Percentiles rank a stretch among this genome's conserved stretches.
Conservation (phyloP, 2,113 vertebrate species). For the Oxyruncus cristatus region DNA sequence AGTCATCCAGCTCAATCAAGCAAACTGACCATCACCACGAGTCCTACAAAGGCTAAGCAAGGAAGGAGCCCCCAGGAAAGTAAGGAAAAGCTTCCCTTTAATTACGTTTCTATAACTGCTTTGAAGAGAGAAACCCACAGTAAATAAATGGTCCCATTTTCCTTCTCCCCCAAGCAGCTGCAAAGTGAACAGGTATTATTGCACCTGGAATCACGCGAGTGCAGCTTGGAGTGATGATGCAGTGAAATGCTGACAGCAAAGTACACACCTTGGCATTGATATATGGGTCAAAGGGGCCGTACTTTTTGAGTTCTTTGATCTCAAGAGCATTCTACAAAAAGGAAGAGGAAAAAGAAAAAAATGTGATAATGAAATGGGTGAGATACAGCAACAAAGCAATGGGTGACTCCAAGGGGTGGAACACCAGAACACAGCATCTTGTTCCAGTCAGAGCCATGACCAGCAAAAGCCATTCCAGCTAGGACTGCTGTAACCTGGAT, state of each 20-base stretch:
- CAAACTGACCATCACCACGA: constrained; percentile 52
- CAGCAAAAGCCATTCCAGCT: constrained; percentile 44
- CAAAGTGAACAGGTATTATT: constrained; percentile 34
- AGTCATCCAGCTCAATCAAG: constrained; percentile 50
- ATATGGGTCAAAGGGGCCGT: constrained; percentile 99
- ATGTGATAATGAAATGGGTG: constrained; percentile 81
- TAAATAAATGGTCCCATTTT: constrained; percentile 34
- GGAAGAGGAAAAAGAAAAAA: constrained; percentile 80
- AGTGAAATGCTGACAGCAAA: constrained; percentile 72
- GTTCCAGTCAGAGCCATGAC: constrained; percentile 50
- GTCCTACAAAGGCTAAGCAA: constrained; percentile 60
- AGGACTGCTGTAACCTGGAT: neutral
- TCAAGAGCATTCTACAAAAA: constrained; percentile 98
- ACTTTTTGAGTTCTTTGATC: constrained; percentile 99
- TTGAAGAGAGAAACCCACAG: constrained; percentile 51
- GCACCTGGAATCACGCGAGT: constrained; percentile 51
- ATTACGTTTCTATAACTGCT: constrained; percentile 44
- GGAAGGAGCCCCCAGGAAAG: constrained; percentile 50
- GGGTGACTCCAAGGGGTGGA: constrained; percentile 59
- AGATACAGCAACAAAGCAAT: constrained; percentile 76
- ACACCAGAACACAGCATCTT: constrained; percentile 5
- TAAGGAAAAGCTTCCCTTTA: constrained; percentile 49
- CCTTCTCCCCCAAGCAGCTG: constrained; percentile 61
- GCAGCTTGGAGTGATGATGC: constrained; percentile 65
- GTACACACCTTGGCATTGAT: constrained; percentile 99